Evolutionary conservation across 2,113 vertebrate species (phyloP).

Genomic region (Nibea albiflora): DNA sequence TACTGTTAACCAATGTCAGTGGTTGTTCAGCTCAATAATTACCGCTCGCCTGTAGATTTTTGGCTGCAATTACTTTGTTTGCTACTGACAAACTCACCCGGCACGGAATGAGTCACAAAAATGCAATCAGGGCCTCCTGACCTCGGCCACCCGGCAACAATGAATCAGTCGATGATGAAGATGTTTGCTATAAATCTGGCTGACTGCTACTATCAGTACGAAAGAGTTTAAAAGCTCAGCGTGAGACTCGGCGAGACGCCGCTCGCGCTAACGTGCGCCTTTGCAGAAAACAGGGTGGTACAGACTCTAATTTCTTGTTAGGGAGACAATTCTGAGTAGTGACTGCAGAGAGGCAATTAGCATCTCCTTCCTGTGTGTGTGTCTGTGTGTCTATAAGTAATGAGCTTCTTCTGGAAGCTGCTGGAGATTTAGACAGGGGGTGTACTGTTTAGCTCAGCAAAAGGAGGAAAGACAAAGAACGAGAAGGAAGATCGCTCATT

Average conservation of each 20-base stretch:
- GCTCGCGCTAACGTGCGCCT: background rate
- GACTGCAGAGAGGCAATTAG: slow-evolving; percentile 45
- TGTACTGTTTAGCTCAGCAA: background rate
- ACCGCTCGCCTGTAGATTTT: slow-evolving; percentile 14
- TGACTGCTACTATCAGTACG: slow-evolving; percentile 1
- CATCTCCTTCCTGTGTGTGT: slow-evolving; percentile 17
- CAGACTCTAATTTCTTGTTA: slow-evolving; percentile 23
- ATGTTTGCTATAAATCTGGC: background rate
- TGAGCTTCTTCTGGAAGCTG: slow-evolving; percentile 33
- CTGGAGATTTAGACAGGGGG: slow-evolving; percentile 18
- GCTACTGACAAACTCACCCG: slow-evolving; percentile 37
- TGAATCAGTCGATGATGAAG: slow-evolving; percentile 19
- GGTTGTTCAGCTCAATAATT: slow-evolving; percentile 4
- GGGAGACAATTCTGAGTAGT: slow-evolving; percentile 34
- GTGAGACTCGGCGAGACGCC: background rate
- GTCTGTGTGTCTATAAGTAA: slow-evolving; percentile 22
- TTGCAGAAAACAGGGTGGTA: slow-evolving; percentile 2
- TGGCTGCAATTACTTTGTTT: slow-evolving; percentile 53
- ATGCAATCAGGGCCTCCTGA: background rate
- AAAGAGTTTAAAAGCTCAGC: slow-evolving; percentile 24
- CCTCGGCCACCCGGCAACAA: background rate
- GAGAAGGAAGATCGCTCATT: background rate
- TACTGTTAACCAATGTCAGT: slow-evolving; percentile 3
- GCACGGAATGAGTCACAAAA: slow-evolving; percentile 15
- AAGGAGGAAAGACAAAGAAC: background rate